Conservation (phyloP, 2,113 vertebrate genomes). For the Platanista minor region DNA sequence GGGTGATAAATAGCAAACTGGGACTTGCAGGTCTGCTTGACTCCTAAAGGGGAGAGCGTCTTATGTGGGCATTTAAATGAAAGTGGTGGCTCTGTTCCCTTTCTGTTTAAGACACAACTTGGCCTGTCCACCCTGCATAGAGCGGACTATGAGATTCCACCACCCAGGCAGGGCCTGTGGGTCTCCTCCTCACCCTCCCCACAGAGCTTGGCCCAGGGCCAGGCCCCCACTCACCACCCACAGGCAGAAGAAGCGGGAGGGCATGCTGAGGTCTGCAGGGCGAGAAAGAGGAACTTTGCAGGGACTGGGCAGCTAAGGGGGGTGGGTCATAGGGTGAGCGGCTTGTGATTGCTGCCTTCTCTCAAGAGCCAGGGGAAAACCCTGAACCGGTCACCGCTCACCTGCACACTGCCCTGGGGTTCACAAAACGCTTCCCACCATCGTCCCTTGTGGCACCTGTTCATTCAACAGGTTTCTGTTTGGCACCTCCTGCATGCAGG, state of each 20-base stretch:
- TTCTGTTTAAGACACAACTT: not conserved
- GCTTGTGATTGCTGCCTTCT: not conserved
- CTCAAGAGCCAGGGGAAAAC: not conserved
- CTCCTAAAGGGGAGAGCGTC: not conserved
- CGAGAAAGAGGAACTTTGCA: not conserved
- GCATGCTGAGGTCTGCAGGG: not conserved
- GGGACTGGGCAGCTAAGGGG: not conserved
- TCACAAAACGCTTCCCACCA: not conserved
- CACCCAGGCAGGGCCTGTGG: not conserved
- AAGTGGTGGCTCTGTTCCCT: not conserved
- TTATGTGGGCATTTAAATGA: not conserved
- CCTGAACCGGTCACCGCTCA: not conserved
- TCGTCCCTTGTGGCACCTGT: not conserved
- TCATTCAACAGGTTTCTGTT: not conserved
- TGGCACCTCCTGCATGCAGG: not conserved
- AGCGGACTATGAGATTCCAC: not conserved
- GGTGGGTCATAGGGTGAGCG: not conserved
- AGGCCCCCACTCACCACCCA: fast-evolving
- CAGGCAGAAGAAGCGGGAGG: not conserved
- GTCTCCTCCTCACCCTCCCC: not conserved
- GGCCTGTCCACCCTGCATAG: not conserved
- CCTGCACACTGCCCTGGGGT: too few relatives aligned
- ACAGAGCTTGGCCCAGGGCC: not conserved
- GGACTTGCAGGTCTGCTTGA: not conserved
- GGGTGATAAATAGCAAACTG: not conserved